These are phyloP conservation scores for Schlechtendalia chinensis DNA, from an alignment of 1,140 invertebrate genomes.

Conservation along the genomic window DNA sequence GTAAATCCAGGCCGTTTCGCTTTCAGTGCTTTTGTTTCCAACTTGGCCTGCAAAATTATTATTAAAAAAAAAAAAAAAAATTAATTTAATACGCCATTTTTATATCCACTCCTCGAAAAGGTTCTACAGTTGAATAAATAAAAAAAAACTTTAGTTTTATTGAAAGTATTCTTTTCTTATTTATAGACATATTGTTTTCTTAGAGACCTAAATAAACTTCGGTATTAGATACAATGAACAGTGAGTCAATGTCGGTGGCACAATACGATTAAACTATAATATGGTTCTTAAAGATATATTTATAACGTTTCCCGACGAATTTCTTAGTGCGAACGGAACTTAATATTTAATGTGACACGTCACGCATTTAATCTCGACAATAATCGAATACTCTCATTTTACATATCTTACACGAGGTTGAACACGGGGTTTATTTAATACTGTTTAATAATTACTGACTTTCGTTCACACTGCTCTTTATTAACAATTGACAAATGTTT, in stretches of 20 bases:
- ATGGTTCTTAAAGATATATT: background rate
- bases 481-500: background rate
- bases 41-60: slow-evolving; percentile 79
- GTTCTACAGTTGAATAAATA: background rate
- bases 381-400: background rate
- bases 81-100: background rate
- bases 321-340: background rate
- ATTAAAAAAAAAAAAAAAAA: slow-evolving; percentile 53
- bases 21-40: slow-evolving; percentile 89
- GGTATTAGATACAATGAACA: background rate
- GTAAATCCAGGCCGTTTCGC: slow-evolving; percentile 89
- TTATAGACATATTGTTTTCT: background rate
- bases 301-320: background rate
- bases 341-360: background rate
- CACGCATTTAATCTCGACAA: background rate
- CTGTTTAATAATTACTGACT: background rate
- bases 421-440: no score
- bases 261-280: background rate
- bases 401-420: background rate
- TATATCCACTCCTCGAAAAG: background rate
- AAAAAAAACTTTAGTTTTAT: slow-evolving; percentile 11
- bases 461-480: background rate
- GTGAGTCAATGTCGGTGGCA: background rate
- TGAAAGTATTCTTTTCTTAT: background rate
- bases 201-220: no score